Base-by-base conservation (phyloP, 1,140 invertebrate species). In the Philopotamus ludificatus region DNA sequence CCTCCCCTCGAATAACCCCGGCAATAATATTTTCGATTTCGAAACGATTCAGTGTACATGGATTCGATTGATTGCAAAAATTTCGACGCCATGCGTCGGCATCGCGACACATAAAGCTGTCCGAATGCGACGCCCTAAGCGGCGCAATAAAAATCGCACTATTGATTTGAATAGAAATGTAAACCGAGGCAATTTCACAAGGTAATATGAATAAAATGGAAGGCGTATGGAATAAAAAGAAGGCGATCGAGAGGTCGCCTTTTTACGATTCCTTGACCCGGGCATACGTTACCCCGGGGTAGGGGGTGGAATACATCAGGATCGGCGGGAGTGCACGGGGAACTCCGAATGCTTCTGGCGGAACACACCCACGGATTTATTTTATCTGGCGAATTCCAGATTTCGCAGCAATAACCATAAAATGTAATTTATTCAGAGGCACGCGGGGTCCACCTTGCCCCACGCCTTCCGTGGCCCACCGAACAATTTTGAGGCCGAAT, bases 321-420 rank as follows among this genome's bases (percentile, higher is more conserved):
- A 12, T 20, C 28, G 3, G 41, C 3, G 41, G 2, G 21, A 7
- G 28, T 42, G 3, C 20, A 41, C 7, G 8, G 55, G 8, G 34
- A 3, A 16, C 9, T 15, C 39, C 28, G 18, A 9, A 15, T 39
- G 62, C 62, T 41, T 51, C 42, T 51, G 55, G 49, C 62, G 54
- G 49, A 20, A n/a, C 62, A 42, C 34, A 25, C 49, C 15, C 44
- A 25, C 21, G 23, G 67, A 59, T 66, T 70, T 70, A 66, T 66
- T 65, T 63, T 58, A 69, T 57, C 64, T 64, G 59, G 53, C 60
- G 64, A 60, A 44, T 61, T 66, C 68, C 68, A 66, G 64, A 70
- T 70, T 70, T 70, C 55, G 64, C 64, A 58, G 68, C 68, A 63
- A 70, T 70, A 70, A 66, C 68, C 68, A 66, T 70, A 70, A 66